Conservation (phyloP, 2,888 invertebrate genomes). For the Rhagium mordax region DNA sequence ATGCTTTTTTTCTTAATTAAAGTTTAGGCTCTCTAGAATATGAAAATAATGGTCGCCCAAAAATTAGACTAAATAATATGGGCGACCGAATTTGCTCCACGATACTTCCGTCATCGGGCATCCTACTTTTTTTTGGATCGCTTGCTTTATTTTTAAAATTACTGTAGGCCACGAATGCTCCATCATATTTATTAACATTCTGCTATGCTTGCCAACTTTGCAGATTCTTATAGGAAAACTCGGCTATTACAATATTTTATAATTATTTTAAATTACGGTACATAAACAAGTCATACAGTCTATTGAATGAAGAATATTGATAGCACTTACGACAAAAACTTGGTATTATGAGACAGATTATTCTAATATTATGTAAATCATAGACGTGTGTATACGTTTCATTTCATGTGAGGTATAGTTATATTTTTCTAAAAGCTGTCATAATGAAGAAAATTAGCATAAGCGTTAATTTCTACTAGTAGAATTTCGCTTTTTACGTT, state of each 20-base stretch:
- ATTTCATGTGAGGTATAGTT: constrained; percentile 19
- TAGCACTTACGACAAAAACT: constrained; percentile 14
- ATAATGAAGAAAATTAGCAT: constrained; percentile 12
- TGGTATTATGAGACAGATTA: constrained; percentile 10
- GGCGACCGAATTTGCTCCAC: no score
- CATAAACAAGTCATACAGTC: background rate
- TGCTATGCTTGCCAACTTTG: background rate
- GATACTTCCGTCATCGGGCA: no score
- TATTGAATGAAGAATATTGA: constrained; percentile 6
- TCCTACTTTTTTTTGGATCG: no score
- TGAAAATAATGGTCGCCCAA: no score
- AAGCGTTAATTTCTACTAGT: constrained; percentile 10
- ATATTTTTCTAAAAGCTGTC: constrained; percentile 20
- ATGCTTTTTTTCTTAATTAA: no score
- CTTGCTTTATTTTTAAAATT: no score
- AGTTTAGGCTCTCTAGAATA: no score
- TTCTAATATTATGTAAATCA: constrained; percentile 29
- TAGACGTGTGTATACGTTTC: constrained; percentile 13
- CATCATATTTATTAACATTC: background rate
- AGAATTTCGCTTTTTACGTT: background rate
- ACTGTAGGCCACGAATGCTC: background rate
- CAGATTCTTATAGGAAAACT: background rate
- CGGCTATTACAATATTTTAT: background rate
- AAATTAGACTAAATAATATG: no score
- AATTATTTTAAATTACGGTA: background rate